These are phyloP conservation scores for Ascidia mentula DNA, from an alignment of 23 tunicate species.

Conservation along the genomic window DNA sequence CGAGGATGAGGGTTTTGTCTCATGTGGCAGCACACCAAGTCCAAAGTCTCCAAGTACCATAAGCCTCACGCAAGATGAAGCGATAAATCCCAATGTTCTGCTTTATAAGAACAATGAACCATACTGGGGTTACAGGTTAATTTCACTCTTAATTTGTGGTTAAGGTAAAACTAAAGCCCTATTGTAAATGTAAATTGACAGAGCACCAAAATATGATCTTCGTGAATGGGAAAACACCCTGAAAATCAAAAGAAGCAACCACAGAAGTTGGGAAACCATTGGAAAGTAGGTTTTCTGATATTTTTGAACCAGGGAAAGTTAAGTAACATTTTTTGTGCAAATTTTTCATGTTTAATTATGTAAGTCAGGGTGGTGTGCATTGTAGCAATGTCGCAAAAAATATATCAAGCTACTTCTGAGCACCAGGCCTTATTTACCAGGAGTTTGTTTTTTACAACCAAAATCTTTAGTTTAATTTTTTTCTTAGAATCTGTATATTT, in stretches of 20 bases:
- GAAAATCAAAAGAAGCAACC: conserved; percentile 8
- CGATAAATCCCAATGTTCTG: not conserved
- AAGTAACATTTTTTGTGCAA: no score
- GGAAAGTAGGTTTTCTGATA: conserved; percentile 24
- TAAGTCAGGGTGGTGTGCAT: not conserved
- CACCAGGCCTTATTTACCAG: no score
- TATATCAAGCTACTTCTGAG: not conserved
- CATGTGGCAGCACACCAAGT: conserved; percentile 22
- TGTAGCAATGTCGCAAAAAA: not conserved
- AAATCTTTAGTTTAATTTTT: not conserved
- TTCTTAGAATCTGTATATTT: not conserved
- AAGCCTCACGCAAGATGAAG: not conserved
- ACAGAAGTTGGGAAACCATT: conserved; percentile 78
- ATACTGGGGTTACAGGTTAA: conserved; percentile 48
- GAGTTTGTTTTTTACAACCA: no score
- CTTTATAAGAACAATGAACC: conserved; percentile 22
- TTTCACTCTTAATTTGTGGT: not conserved
- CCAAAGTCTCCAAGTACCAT: not conserved
- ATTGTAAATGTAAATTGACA: not conserved
- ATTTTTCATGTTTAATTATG: not conserved
- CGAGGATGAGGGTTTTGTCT: conserved; percentile 53
- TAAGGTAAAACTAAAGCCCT: not conserved
- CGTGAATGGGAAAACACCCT: conserved; percentile 38
- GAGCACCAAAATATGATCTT: conserved; percentile 49
- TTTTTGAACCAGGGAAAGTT: not conserved